A percentile compares a stretch with the other conserved stretches of the same genome.
Conservation (phyloP, 2,888 invertebrate genomes). For the Trilocha varians region DNA sequence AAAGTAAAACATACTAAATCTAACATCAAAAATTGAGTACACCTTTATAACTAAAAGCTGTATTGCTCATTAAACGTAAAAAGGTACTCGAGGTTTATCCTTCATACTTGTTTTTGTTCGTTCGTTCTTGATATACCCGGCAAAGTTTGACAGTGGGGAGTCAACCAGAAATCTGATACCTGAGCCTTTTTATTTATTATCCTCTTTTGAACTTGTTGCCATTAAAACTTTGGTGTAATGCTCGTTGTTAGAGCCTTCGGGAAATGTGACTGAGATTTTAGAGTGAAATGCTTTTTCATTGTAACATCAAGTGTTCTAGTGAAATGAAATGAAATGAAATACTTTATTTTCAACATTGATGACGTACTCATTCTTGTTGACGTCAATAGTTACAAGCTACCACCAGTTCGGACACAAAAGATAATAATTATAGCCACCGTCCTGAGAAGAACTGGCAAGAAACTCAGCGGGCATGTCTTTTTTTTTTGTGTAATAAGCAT, state of each 20-base stretch:
- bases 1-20: too few species aligned
- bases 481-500: too few species aligned
- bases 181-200: background rate
- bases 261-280: background rate
- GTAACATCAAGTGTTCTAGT: too few species aligned
- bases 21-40: too few species aligned
- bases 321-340: too few species aligned
- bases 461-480: too few species aligned
- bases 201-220: background rate
- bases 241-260: background rate
- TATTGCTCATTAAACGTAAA: background rate
- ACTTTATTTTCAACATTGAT: too few species aligned
- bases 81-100: background rate
- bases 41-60: background rate
- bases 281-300: background rate
- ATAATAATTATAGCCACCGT: too few species aligned
- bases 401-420: too few species aligned
- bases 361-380: too few species aligned
- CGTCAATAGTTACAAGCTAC: too few species aligned
- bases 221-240: background rate
- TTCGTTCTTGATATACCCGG: background rate
- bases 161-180: background rate
- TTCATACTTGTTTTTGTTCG: background rate
- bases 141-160: background rate
- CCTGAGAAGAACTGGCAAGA: too few species aligned